Percentiles rank a stretch among this genome's conserved stretches.
phyloP scores from a whole-genome alignment of 1,140 invertebrate genomes.

The Agrypnia vestita region DNA sequence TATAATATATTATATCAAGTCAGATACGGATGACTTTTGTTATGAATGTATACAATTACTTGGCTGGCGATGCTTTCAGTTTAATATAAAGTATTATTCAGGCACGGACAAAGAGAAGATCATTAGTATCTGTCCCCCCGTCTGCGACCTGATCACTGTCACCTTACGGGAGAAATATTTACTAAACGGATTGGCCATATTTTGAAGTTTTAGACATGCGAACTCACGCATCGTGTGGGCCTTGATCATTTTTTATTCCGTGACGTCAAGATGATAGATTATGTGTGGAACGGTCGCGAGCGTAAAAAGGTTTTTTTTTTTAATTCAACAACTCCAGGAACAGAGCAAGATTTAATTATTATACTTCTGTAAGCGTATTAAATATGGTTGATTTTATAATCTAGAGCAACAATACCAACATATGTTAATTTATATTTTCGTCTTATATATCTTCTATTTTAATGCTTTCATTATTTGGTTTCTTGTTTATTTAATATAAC shows the following conservation, averaged over 20 bases:
- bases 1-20: not conserved
- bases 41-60: not conserved
- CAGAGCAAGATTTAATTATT: too few species aligned
- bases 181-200: conserved; percentile 49
- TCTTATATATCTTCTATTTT: too few species aligned
- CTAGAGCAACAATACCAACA: too few species aligned
- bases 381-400: too few species aligned
- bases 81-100: conserved; percentile 34
- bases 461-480: too few species aligned
- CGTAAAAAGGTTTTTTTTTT: too few species aligned
- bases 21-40: conserved; percentile 25
- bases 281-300: too few species aligned
- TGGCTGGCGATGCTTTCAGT: conserved; percentile 14
- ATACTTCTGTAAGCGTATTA: too few species aligned
- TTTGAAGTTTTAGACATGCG: conserved; percentile 27
- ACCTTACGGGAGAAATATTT: conserved; percentile 51
- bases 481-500: too few species aligned
- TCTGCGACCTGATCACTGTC: conserved; percentile 55
- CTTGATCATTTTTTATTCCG: conserved; percentile 20
- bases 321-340: too few species aligned
- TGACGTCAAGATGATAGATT: conserved; percentile 21
- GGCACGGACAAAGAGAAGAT: conserved; percentile 34
- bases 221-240: conserved; percentile 22
- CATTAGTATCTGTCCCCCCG: conserved; percentile 56
- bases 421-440: too few species aligned